Percentiles rank a stretch among this genome's conserved stretches.
Conservation (phyloP, 2,113 vertebrate genomes). For the Spizaetus ornatus region DNA sequence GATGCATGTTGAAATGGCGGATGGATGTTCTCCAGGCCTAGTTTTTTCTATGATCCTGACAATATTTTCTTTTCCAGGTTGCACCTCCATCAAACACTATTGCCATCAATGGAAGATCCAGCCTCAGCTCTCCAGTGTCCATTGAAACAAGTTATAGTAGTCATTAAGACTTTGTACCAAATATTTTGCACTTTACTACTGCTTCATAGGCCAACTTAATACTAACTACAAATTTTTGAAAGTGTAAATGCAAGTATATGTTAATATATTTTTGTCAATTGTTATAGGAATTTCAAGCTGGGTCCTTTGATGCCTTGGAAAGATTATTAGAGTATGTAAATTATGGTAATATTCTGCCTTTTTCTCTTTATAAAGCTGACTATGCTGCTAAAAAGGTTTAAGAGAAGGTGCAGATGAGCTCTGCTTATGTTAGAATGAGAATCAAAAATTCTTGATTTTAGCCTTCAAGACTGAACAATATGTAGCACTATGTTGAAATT, state of each 20-base stretch:
- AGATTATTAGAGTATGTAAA: constrained; percentile 71
- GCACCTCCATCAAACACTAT: constrained; percentile 72
- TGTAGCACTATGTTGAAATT: constrained; percentile 39
- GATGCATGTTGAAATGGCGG: no score
- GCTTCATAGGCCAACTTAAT: constrained; percentile 32
- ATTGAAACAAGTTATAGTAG: no score
- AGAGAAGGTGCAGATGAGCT: constrained; percentile 52
- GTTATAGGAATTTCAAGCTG: constrained; percentile 44
- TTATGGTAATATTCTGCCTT: constrained; percentile 65
- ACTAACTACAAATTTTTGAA: constrained; percentile 45
- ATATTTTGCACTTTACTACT: constrained; percentile 50
- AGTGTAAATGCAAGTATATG: constrained; percentile 71
- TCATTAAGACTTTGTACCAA: no score
- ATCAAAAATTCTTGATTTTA: constrained; percentile 45
- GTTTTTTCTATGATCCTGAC: no score
- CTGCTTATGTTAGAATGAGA: constrained; percentile 35
- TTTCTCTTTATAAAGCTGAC: constrained; percentile 64
- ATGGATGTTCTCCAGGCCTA: no score
- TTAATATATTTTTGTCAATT: constrained; percentile 74
- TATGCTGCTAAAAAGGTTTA: constrained; percentile 70
- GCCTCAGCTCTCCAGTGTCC: no score
- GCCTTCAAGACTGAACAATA: constrained; percentile 1
- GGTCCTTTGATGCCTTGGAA: constrained; percentile 62
- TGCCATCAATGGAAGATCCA: no score
- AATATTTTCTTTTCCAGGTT: no score